Percentiles rank a stretch among this genome's conserved stretches.
phyloP scores from a whole-genome alignment of 2,113 vertebrate genomes.

The Cololabis saira region DNA sequence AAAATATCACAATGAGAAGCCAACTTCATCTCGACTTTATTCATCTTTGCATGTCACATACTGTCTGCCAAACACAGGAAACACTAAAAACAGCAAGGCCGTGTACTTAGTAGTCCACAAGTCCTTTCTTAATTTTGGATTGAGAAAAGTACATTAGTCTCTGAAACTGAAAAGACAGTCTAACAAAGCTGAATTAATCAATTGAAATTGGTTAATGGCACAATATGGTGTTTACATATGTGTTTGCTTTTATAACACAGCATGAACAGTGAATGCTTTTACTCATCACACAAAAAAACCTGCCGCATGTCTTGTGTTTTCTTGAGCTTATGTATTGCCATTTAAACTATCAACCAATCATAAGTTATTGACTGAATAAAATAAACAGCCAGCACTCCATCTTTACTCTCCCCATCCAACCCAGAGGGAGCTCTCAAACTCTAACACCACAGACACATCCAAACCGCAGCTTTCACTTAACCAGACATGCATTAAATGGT shows the following conservation, averaged over 20 bases:
- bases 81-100: no score
- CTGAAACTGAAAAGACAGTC: no score
- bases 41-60: no score
- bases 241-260: conserved; percentile 17
- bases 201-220: conserved; percentile 9
- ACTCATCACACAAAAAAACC: conserved; percentile 1
- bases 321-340: conserved; percentile 17
- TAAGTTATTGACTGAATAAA: conserved; percentile 80
- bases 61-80: no score
- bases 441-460: conserved; percentile 67
- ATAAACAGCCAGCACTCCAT: conserved; percentile 79
- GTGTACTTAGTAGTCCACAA: no score
- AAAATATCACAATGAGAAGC: neutral
- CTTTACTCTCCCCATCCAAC: conserved; percentile 81
- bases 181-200: no score
- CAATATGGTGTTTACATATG: conserved; percentile 10
- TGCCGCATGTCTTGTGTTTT: conserved; percentile 5
- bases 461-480: conserved; percentile 89
- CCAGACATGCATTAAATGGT: conserved; percentile 92
- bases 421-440: conserved; percentile 80
- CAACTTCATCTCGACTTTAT: no score
- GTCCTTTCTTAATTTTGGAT: no score
- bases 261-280: conserved; percentile 10
- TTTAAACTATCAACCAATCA: conserved; percentile 57
- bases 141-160: no score